Conservation (phyloP, 1,140 invertebrate species). For the Sitobion miscanthi region DNA sequence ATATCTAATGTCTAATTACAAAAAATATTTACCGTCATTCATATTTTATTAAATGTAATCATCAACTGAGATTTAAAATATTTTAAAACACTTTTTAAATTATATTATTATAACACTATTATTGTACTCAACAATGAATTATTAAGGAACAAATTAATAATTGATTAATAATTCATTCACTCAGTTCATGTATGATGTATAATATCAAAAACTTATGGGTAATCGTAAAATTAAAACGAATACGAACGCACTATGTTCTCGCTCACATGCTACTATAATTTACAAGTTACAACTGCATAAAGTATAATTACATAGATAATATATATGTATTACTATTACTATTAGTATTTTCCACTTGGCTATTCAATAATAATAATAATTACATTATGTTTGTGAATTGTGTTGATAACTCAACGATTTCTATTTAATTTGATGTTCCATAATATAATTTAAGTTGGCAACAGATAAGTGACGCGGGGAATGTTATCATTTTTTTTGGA, state of each 20-base stretch:
- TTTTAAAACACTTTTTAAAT: not conserved
- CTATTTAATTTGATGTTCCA: too few relatives aligned
- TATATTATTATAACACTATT: not conserved
- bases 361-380: too few relatives aligned
- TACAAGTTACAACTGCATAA: too few relatives aligned
- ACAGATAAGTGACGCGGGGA: not conserved
- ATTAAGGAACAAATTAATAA: not conserved
- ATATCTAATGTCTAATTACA: not conserved
- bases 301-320: too few relatives aligned
- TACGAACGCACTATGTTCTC: too few relatives aligned
- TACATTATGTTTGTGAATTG: too few relatives aligned
- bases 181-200: too few relatives aligned
- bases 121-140: not conserved
- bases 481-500: not conserved
- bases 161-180: not conserved
- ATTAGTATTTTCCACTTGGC: too few relatives aligned
- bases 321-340: too few relatives aligned
- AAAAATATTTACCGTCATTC: constrained; percentile 24
- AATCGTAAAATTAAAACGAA: too few relatives aligned
- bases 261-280: too few relatives aligned
- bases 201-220: not conserved
- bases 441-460: not conserved
- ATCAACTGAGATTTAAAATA: not conserved
- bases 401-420: too few relatives aligned
- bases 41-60: not conserved